Evolutionary conservation across 1,140 invertebrate species (phyloP).

Genomic region (Temnothorax nylanderi): DNA sequence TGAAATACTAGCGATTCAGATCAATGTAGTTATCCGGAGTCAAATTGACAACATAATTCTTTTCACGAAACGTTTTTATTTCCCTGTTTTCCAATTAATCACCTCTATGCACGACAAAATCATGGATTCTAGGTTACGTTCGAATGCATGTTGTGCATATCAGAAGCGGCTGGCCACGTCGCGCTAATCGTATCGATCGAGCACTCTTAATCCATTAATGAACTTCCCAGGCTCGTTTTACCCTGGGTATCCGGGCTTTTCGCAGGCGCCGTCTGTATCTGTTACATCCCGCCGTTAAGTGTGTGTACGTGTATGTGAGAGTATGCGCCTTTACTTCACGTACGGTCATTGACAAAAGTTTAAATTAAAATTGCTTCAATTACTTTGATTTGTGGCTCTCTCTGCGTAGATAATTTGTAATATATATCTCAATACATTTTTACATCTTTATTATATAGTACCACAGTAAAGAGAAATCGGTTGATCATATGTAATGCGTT

Average conservation of each 20-base stretch:
- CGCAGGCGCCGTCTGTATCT: constrained; percentile 64
- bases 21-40: constrained; percentile 18
- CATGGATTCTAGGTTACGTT: constrained; percentile 69
- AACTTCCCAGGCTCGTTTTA: constrained; percentile 78
- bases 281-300: constrained; percentile 61
- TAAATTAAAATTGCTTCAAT: not conserved
- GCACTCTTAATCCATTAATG: constrained; percentile 82
- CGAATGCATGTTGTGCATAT: constrained; percentile 65
- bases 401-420: not conserved
- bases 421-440: not conserved
- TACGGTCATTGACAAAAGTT: constrained; percentile 64
- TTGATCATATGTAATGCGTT: not conserved
- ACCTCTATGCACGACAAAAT: constrained; percentile 60
- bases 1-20: constrained; percentile 23
- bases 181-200: constrained; percentile 79
- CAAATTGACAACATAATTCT: constrained; percentile 59
- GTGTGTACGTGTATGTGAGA: constrained; percentile 28
- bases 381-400: not conserved
- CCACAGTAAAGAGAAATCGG: not conserved
- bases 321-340: constrained; percentile 48
- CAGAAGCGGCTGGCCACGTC: constrained; percentile 58
- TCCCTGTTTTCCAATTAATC: constrained; percentile 59
- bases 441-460: not conserved
- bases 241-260: constrained; percentile 72
- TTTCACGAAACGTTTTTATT: constrained; percentile 43